These are phyloP conservation scores for Sympetrum striolatum DNA, from an alignment of 2,888 invertebrate species.

Conservation along the genomic window DNA sequence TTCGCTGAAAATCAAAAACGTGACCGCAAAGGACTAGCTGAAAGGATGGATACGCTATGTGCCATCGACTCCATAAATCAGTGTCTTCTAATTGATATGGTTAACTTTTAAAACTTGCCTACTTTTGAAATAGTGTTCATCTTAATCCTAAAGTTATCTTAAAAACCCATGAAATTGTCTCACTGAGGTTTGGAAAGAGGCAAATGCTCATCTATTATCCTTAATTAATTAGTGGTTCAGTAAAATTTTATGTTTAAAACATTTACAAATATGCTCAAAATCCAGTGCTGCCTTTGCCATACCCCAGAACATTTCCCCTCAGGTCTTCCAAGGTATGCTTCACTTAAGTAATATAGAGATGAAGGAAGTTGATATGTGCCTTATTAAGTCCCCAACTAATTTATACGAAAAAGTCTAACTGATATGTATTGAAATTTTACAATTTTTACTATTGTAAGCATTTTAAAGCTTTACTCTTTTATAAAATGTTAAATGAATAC, in stretches of 20 bases:
- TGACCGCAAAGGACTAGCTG: no score
- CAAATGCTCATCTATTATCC: background rate
- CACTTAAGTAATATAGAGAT: background rate
- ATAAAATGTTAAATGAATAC: conserved; percentile 7
- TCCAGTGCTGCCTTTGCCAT: conserved; percentile 40
- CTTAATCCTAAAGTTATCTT: no score
- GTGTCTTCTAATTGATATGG: no score
- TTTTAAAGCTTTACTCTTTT: conserved; percentile 17
- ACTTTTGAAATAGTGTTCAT: no score
- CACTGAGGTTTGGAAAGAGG: no score
- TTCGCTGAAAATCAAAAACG: background rate
- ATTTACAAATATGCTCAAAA: conserved; percentile 12
- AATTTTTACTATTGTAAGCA: conserved; percentile 30
- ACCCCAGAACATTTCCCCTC: background rate
- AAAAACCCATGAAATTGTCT: no score
- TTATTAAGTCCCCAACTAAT: background rate
- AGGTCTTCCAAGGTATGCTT: conserved; percentile 31
- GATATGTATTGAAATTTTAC: conserved; percentile 3
- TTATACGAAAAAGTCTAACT: background rate
- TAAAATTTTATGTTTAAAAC: background rate
- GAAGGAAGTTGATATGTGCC: conserved; percentile 15
- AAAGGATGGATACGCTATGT: no score
- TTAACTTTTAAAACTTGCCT: no score
- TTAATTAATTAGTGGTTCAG: background rate
- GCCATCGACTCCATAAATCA: no score